These are phyloP conservation scores for Tipula lateralis DNA, from an alignment of 2,888 invertebrate genomes.

Conservation along the genomic window DNA sequence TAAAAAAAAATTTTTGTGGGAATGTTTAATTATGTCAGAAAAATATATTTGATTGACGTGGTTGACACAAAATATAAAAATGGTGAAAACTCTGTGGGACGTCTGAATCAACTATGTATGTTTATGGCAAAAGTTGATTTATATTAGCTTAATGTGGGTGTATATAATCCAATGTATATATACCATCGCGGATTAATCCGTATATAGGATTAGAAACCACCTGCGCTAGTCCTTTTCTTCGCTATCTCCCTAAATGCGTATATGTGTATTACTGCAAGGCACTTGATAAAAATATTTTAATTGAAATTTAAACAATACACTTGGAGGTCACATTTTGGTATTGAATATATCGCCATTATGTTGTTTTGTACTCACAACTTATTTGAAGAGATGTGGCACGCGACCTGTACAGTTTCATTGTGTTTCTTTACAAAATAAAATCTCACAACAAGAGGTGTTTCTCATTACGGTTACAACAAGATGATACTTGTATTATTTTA, in stretches of 20 bases:
- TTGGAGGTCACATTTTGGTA: neutral
- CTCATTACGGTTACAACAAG: neutral
- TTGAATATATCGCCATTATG: neutral
- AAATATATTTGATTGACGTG: slow-evolving; percentile 19
- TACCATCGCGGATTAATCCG: neutral
- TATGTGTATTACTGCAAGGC: neutral
- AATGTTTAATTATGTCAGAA: slow-evolving; percentile 13
- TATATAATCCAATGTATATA: neutral
- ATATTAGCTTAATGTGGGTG: neutral
- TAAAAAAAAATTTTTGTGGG: neutral
- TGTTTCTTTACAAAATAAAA: neutral
- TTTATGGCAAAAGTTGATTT: neutral
- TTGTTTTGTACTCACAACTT: neutral
- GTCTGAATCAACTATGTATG: neutral
- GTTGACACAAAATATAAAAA: neutral
- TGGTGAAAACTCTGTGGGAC: neutral
- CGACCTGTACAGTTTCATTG: neutral
- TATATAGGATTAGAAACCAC: neutral
- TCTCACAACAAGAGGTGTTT: neutral
- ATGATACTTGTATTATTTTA: too few species aligned
- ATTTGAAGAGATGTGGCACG: neutral
- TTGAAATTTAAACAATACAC: slow-evolving; percentile 1
- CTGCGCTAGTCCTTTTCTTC: neutral
- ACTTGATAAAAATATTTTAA: neutral
- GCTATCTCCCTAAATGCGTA: neutral